Evolutionary conservation across 1,140 invertebrate genomes (phyloP).

Genomic region (Caerostris extrusa): DNA sequence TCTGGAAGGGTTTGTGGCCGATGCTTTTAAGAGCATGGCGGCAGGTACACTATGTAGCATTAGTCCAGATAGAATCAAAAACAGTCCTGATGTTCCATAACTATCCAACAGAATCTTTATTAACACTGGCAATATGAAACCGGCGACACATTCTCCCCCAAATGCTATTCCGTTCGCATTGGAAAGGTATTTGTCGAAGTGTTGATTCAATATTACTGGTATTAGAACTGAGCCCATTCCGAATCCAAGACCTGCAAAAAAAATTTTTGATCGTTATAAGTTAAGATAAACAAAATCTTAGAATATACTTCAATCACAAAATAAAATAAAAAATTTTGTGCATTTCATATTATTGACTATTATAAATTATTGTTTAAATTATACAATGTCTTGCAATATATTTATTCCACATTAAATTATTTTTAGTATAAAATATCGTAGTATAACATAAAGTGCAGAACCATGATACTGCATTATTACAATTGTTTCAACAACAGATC

Average conservation of each 20-base stretch:
- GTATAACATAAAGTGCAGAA: too few species aligned
- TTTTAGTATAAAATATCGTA: too few species aligned
- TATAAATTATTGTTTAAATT: too few species aligned
- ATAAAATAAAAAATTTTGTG: background rate
- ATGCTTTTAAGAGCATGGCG: background rate
- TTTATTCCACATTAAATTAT: too few species aligned
- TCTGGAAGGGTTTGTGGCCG: background rate
- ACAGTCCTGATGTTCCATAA: conserved; percentile 38
- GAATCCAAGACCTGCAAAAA: conserved; percentile 19
- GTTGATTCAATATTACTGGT: conserved; percentile 39
- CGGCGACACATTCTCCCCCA: conserved; percentile 55
- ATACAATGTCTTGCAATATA: too few species aligned
- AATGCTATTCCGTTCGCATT: conserved; percentile 60
- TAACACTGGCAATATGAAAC: conserved; percentile 43
- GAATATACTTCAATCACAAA: background rate
- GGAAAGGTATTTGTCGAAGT: conserved; percentile 45
- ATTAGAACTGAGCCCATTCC: conserved; percentile 34
- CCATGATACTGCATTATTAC: too few species aligned
- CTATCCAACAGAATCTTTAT: background rate
- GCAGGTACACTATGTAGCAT: conserved; percentile 42
- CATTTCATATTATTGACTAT: too few species aligned
- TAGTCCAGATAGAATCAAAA: conserved; percentile 42
- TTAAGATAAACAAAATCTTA: background rate
- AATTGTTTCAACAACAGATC: too few species aligned
- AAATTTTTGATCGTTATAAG: background rate